Evolutionary conservation across 2,113 vertebrate species (phyloP).

Genomic region (Sterrhoptilus dennistouni): DNA sequence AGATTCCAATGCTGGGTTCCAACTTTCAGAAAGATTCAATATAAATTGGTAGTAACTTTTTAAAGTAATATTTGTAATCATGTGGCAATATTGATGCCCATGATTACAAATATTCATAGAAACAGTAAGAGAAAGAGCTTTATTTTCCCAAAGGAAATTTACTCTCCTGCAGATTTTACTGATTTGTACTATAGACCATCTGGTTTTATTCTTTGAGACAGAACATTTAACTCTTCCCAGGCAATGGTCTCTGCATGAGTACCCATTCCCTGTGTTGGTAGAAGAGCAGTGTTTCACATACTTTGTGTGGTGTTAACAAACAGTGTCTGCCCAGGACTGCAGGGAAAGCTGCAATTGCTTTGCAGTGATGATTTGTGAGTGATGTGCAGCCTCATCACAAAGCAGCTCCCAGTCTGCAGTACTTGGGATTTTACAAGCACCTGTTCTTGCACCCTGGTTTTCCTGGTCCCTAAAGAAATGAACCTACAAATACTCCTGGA

Average conservation of each 20-base stretch:
- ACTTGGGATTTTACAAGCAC: background rate
- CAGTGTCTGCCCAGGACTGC: background rate
- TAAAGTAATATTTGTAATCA: background rate
- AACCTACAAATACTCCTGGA: background rate
- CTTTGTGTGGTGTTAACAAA: background rate
- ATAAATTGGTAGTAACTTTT: background rate
- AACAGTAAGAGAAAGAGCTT: background rate
- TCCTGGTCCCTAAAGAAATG: background rate
- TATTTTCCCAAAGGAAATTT: background rate
- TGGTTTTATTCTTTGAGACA: background rate
- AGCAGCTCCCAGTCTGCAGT: background rate
- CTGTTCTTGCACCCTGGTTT: background rate
- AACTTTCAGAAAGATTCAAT: background rate
- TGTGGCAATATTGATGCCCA: background rate
- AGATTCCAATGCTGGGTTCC: background rate
- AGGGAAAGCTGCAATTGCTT: background rate
- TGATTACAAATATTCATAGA: background rate
- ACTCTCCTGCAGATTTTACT: background rate
- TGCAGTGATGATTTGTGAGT: background rate
- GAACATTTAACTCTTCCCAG: background rate
- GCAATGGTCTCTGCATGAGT: background rate
- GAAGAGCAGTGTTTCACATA: background rate
- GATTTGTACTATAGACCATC: background rate
- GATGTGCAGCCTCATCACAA: background rate
- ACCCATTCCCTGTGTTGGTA: background rate